phyloP scores from a whole-genome alignment of 1,140 invertebrate genomes.

The Pissodes strobi region DNA sequence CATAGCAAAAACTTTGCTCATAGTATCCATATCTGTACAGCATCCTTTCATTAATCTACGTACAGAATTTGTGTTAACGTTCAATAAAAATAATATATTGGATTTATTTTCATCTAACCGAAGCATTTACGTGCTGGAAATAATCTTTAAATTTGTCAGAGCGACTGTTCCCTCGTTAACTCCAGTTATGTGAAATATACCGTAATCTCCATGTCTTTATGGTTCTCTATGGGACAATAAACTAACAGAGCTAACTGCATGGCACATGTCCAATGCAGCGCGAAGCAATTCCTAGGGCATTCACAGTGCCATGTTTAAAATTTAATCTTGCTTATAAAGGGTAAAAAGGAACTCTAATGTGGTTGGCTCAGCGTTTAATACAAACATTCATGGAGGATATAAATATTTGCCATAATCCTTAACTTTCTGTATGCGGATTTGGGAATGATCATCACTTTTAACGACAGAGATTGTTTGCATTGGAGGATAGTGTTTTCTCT shows the following conservation, averaged over 20 bases:
- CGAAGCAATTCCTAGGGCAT: constrained; percentile 31
- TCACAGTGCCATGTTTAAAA: constrained; percentile 32
- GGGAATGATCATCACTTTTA: constrained; percentile 12
- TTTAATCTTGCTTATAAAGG: constrained; percentile 32
- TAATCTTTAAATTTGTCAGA: constrained; percentile 22
- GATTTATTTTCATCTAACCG: constrained; percentile 8
- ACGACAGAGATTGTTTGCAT: too few species aligned
- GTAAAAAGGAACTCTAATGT: constrained; percentile 17
- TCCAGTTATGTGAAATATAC: constrained; percentile 34
- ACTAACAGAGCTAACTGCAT: constrained; percentile 33
- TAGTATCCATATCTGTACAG: too few species aligned
- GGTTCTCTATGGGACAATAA: constrained; percentile 34
- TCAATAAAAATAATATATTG: too few species aligned
- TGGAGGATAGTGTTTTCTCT: too few species aligned
- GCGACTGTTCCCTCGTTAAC: constrained; percentile 31
- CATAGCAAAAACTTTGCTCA: too few species aligned
- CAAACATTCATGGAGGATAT: constrained; percentile 22
- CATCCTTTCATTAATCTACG: too few species aligned
- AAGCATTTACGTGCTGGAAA: not conserved
- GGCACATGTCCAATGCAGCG: constrained; percentile 34
- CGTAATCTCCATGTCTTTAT: constrained; percentile 37
- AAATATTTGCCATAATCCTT: constrained; percentile 22
- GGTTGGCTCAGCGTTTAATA: constrained; percentile 13
- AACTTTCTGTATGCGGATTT: constrained; percentile 19
- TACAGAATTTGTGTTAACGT: too few species aligned